These are phyloP conservation scores for Anser brachyrhynchus DNA, from an alignment of 2,113 vertebrate species.

Conservation along the genomic window DNA sequence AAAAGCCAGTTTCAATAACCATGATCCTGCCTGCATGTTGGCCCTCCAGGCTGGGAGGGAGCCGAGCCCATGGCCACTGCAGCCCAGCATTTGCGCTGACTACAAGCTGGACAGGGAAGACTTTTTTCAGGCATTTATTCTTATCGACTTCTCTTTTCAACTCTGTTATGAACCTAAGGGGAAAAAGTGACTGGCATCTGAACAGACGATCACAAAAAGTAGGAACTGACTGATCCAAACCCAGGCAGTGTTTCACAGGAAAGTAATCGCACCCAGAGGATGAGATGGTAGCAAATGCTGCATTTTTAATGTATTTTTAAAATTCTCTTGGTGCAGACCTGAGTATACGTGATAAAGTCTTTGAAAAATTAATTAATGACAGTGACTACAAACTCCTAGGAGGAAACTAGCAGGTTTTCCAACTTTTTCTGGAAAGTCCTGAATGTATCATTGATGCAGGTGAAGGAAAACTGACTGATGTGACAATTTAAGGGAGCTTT, in stretches of 20 bases:
- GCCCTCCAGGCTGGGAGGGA: background rate
- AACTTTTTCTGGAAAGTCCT: background rate
- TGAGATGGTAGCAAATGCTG: background rate
- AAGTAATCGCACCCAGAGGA: background rate
- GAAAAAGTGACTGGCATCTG: background rate
- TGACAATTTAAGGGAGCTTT: background rate
- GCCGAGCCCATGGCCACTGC: fast-evolving
- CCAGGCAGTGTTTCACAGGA: background rate
- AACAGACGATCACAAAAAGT: background rate
- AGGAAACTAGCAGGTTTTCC: background rate
- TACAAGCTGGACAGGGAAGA: background rate
- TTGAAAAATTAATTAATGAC: background rate
- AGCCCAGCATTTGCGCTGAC: fast-evolving
- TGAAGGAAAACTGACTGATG: background rate
- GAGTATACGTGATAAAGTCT: background rate
- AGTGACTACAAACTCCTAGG: background rate
- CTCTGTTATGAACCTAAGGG: background rate
- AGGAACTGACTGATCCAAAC: background rate
- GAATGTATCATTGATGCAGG: background rate
- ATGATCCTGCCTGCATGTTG: fast-evolving
- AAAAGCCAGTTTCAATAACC: background rate
- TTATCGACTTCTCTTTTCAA: background rate
- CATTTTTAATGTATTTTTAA: background rate
- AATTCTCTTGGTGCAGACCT: background rate
- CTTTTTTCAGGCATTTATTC: background rate